Percentiles rank a stretch among this genome's conserved stretches.
These are phyloP conservation scores for Regulus satrapa DNA, from an alignment of 2,113 vertebrate species.

Conservation along the genomic window DNA sequence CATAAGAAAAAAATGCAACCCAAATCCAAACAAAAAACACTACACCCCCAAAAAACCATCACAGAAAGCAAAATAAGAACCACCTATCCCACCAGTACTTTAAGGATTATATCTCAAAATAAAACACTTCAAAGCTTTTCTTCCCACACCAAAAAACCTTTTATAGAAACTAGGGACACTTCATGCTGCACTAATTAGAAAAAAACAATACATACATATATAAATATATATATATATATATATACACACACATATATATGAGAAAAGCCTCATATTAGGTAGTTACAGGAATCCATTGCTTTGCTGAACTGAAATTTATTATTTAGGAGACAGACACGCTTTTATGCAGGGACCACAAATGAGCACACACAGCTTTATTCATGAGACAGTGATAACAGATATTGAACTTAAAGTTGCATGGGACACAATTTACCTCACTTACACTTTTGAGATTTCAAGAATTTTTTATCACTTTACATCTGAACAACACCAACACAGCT, in stretches of 20 bases:
- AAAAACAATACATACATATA: not conserved
- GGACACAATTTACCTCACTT: not conserved
- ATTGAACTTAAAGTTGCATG: not conserved
- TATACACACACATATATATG: not conserved
- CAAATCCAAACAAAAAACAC: accelerated
- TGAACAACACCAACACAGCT: not conserved
- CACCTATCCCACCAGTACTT: accelerated
- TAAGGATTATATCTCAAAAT: not conserved
- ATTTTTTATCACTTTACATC: not conserved
- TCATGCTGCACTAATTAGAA: not conserved
- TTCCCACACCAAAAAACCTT: not conserved
- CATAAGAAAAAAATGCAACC: not conserved
- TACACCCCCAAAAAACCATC: accelerated
- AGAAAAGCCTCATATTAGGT: not conserved
- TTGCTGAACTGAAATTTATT: not conserved
- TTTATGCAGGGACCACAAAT: not conserved
- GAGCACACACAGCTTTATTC: not conserved
- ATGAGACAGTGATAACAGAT: not conserved
- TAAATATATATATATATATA: too few species aligned
- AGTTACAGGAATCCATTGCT: not conserved
- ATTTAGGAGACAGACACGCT: not conserved
- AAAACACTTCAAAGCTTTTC: not conserved
- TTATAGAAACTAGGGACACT: not conserved
- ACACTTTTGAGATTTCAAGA: not conserved
- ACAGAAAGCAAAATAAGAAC: not conserved